Evolutionary conservation across 2,113 vertebrate species (phyloP).

Genomic region (Osmerus eperlanus): DNA sequence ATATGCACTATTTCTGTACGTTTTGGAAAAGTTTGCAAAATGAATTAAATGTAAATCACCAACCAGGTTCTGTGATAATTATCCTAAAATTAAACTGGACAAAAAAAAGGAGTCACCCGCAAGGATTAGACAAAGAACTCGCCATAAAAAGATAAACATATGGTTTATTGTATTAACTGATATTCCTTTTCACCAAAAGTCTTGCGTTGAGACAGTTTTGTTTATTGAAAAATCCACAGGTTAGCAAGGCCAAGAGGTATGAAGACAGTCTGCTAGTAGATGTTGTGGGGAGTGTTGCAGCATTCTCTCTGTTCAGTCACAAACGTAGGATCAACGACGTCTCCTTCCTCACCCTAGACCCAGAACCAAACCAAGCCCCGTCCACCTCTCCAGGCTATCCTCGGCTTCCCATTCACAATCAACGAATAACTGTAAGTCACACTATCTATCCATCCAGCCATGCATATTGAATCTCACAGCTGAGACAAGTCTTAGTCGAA

Average conservation of each 20-base stretch:
- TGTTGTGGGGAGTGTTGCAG: constrained; percentile 27
- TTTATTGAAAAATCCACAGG: constrained; percentile 74
- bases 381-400: constrained; percentile 29
- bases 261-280: constrained; percentile 34
- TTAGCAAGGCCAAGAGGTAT: constrained; percentile 49
- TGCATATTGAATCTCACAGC: background rate
- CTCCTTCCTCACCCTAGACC: constrained; percentile 15
- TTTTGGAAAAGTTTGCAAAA: too few relatives aligned
- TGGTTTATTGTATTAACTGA: constrained; percentile 61
- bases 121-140: constrained; percentile 18
- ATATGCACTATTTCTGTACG: too few relatives aligned
- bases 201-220: constrained; percentile 48
- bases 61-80: background rate
- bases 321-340: constrained; percentile 37
- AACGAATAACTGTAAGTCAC: background rate
- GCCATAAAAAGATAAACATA: constrained; percentile 49
- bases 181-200: constrained; percentile 41
- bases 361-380: constrained; percentile 29
- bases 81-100: too few relatives aligned
- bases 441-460: background rate
- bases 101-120: too few relatives aligned
- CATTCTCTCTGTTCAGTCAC: constrained; percentile 36
- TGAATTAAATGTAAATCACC: too few relatives aligned
- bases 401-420: background rate
- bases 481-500: too few relatives aligned